Percentiles rank a stretch among this genome's conserved stretches.
Conservation (phyloP, 2,797 vertebrate species). For the Myoxocephalus aenaeus region DNA sequence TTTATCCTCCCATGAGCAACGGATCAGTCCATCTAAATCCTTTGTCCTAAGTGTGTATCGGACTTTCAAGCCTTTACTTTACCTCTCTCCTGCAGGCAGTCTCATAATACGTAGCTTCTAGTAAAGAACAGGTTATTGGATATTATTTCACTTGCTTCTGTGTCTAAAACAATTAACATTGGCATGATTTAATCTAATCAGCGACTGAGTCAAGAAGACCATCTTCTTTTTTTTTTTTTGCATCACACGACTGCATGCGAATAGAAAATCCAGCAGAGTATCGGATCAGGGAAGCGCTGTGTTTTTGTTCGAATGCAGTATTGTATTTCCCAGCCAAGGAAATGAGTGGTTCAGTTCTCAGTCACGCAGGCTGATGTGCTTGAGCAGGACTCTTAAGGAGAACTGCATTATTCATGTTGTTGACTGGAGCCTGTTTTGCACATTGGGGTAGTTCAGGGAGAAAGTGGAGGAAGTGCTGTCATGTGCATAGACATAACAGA, state of each 20-base stretch:
- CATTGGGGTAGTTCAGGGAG: conserved; percentile 61
- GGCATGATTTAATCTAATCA: conserved; percentile 31
- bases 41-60: conserved; percentile 71
- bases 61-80: conserved; percentile 44
- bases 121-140: conserved; percentile 17
- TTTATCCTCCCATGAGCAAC: conserved; percentile 72
- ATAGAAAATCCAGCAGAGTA: conserved; percentile 29
- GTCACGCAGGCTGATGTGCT: conserved; percentile 74
- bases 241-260: conserved; percentile 29
- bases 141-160: conserved; percentile 13
- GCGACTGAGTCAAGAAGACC: not conserved
- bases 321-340: conserved; percentile 71
- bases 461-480: conserved; percentile 70
- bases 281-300: conserved; percentile 41
- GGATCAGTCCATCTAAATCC: conserved; percentile 69
- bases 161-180: not conserved
- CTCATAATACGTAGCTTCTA: conserved; percentile 26
- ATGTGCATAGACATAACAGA: conserved; percentile 25
- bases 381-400: conserved; percentile 75
- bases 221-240: conserved; percentile 3
- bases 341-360: conserved; percentile 68
- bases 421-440: conserved; percentile 78
- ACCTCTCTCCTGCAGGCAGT: conserved; percentile 25
- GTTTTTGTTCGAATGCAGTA: conserved; percentile 54
- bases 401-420: conserved; percentile 84